A percentile compares a stretch with the other conserved stretches of the same genome.
These are phyloP conservation scores for Marcusenius ussheri DNA, from an alignment of 2,113 vertebrate species.

Conservation along the genomic window DNA sequence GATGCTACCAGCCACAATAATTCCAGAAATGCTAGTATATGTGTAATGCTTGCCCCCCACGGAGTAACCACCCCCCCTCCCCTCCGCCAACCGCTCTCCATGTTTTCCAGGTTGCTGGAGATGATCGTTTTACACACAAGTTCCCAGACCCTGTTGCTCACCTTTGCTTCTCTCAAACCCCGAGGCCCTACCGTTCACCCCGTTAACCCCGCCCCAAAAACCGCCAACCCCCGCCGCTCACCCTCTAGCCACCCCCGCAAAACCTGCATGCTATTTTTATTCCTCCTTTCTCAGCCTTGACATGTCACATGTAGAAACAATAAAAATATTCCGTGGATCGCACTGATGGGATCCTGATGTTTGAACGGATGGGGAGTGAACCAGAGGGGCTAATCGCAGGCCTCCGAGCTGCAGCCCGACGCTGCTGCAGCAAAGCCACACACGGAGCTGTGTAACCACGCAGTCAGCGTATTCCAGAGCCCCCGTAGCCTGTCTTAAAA, in stretches of 20 bases:
- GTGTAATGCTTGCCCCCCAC: background rate
- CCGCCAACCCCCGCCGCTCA: background rate
- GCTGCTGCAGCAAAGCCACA: constrained; percentile 17
- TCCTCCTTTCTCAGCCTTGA: constrained; percentile 33
- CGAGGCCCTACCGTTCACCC: background rate
- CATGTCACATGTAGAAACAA: constrained; percentile 33
- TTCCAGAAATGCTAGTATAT: background rate
- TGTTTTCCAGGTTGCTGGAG: background rate
- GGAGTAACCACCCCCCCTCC: background rate
- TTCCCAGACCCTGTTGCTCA: background rate
- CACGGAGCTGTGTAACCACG: constrained; percentile 16
- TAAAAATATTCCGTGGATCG: constrained; percentile 29
- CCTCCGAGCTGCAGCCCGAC: background rate
- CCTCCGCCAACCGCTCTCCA: background rate
- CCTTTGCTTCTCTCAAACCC: background rate
- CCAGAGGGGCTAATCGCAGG: background rate
- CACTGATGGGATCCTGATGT: constrained; percentile 37
- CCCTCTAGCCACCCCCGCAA: background rate
- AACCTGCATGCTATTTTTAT: constrained; percentile 31
- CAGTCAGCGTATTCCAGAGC: constrained; percentile 13
- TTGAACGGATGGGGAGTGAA: constrained; percentile 8
- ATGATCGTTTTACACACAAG: background rate
- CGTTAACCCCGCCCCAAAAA: background rate
- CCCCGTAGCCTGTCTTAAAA: constrained; percentile 11
- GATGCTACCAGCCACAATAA: background rate